These are phyloP conservation scores for Canis aureus DNA, from an alignment of 2,113 vertebrate genomes.

Conservation along the genomic window DNA sequence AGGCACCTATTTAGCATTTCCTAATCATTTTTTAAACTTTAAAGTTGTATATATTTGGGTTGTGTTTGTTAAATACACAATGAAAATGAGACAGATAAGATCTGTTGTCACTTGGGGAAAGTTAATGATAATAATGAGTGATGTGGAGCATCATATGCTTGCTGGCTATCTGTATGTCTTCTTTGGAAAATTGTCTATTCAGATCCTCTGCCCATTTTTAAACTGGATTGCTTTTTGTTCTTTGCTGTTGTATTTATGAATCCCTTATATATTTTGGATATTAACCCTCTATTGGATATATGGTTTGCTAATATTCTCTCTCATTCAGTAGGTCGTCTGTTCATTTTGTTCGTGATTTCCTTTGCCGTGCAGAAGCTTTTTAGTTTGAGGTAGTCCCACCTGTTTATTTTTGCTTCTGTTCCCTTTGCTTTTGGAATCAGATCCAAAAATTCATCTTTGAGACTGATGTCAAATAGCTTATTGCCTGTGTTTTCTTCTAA, in stretches of 20 bases:
- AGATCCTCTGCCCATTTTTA: neutral
- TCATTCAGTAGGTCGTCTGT: neutral
- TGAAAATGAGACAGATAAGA: slow-evolving; percentile 25
- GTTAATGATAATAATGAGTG: neutral
- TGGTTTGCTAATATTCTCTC: neutral
- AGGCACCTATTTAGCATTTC: slow-evolving; percentile 41
- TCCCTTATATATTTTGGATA: neutral
- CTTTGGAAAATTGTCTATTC: neutral
- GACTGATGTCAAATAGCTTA: neutral
- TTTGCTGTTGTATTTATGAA: neutral
- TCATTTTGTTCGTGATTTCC: neutral
- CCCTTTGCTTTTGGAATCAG: neutral
- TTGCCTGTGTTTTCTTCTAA: neutral
- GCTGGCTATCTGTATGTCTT: neutral
- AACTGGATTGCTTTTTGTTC: neutral
- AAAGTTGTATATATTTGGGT: neutral
- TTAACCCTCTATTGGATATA: neutral
- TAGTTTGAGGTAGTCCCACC: neutral
- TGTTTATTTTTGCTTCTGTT: neutral
- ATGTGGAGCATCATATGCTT: neutral
- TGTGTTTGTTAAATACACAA: neutral
- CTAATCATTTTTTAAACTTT: neutral
- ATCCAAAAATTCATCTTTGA: neutral
- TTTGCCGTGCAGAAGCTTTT: neutral
- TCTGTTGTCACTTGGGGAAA: neutral